These are phyloP conservation scores for Falco novaeseelandiae DNA, from an alignment of 2,797 vertebrate species.

Conservation along the genomic window DNA sequence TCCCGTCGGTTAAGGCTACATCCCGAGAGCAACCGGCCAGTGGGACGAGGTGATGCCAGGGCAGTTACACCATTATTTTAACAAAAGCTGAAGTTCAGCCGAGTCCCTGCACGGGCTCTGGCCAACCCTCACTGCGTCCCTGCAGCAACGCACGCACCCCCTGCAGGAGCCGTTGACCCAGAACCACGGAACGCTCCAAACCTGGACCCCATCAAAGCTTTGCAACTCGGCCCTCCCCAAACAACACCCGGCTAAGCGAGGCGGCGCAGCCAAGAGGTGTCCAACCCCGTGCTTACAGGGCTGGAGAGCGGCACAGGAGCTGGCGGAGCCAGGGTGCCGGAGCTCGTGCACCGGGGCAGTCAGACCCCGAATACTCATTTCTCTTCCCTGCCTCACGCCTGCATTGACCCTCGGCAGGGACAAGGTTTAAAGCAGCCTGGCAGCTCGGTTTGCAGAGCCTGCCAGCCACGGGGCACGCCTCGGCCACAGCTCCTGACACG, in stretches of 20 bases:
- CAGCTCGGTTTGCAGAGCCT: not conserved
- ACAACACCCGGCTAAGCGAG: not conserved
- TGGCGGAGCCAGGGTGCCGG: accelerated
- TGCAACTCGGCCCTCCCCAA: not conserved
- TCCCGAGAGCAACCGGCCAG: accelerated
- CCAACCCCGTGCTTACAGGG: accelerated
- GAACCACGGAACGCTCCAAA: too few species aligned
- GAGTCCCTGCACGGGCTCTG: not conserved
- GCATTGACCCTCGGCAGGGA: not conserved
- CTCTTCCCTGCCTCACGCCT: not conserved
- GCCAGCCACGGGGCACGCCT: not conserved
- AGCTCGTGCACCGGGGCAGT: not conserved
- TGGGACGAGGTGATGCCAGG: accelerated
- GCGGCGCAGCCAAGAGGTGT: not conserved
- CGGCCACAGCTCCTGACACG: accelerated
- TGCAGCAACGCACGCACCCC: accelerated
- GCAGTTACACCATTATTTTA: not conserved
- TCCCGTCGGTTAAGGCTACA: not conserved
- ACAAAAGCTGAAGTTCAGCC: not conserved
- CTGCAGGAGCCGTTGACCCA: not conserved
- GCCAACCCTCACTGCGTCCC: not conserved
- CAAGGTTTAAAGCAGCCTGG: not conserved
- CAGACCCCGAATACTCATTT: accelerated
- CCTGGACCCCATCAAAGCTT: not conserved
- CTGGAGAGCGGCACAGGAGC: not conserved